Evolutionary conservation across 2,888 invertebrate species (phyloP), one percentile per base, ranked within the genome.

Genomic region (Lasiommata megera): DNA sequence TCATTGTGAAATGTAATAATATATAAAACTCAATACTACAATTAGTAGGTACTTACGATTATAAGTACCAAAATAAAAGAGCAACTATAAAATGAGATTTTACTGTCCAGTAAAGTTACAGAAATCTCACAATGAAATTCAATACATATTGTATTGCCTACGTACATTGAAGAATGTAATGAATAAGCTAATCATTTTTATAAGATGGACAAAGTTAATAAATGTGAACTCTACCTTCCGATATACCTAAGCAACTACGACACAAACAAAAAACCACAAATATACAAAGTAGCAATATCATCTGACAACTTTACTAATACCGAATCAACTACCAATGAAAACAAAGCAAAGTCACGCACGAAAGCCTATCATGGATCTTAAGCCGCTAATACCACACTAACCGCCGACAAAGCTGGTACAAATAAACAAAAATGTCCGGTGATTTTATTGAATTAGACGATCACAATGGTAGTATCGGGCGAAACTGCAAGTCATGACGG

Each of bases 401-500:
- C 77, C 66, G 58, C 80, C 83, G 80, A 81, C 85, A 88, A 88
- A 80, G 79, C 85, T 84, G 83, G 41, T 51, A 78, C 80, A 85
- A 87, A 87, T 83, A 88, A 88, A 89, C 86, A 85, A 88, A 84
- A 88, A 87, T 88, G 83, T 81, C 79, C 80, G 76, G 82, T 84
- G 87, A 87, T 88, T 87, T 89, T 88, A 90, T 90, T 90, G 89
- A 90, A 89, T 90, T 90, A 90, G 84, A 77, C 75, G 87, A 83
- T 85, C 86, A 89, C 88, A 88, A 87, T 88, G 78, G 78, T 72
- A 67, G 69, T 71, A 77, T 76, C 74, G 77, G 75, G 47, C 67
- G 65, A 73, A 79, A 79, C 70, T 80, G 88, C 88, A 81, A 76
- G 67, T 89, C 89, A 89, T 57, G 64, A 70, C 72, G 75, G 78